Base-by-base conservation (phyloP, 1,140 invertebrate genomes). In the Antheraea pernyi region DNA sequence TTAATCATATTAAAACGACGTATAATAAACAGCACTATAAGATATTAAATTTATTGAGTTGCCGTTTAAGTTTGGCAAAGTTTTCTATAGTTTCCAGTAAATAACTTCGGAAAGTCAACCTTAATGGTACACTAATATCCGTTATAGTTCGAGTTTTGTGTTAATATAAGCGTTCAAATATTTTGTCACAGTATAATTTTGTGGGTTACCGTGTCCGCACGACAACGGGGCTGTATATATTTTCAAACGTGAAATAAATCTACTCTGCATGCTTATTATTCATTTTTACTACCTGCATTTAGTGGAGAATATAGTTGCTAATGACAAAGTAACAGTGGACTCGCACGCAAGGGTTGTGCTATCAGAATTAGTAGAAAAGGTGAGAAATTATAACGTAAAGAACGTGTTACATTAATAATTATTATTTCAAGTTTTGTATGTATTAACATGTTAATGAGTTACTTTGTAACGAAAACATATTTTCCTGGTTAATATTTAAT, bases 111-210 rank as follows among this genome's bases (percentile, higher is more conserved):
- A 62, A 68, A 68, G 42, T 42, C 69, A 59, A 37, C 67, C 62
- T 69, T 64, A 72, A 72, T 13, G 46, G 9, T 16, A 53, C 16
- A 16, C 46, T 53, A 53, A 53, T 72, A 64, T 69, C 60, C 42
- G 59, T 71, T 69, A 68, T 68, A 72, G 36, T 75, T 42, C 53
- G 4, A 39, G 70, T 76, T 79, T 72, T 71, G 30, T 64, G 53
- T 42, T 70, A 68, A 73, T 69, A 70, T 72, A 67, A 68, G 67
- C 58, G 36, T 70, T 67, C 67, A 80, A 80, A 77, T 70, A 73
- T 75, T 79, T 79, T 79, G 74, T 79, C 72, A 84, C 82, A 86
- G 84, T 86, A 59, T 79, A 72, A 81, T 77, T 78, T 83, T 63
- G 75, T 70, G 71, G 63, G 74, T 76, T 78, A 79, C 69, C 70